A percentile compares a stretch with the other conserved stretches of the same genome.
Evolutionary conservation across 2,888 invertebrate species (phyloP).

Genomic region (Drosophila rellima): DNA sequence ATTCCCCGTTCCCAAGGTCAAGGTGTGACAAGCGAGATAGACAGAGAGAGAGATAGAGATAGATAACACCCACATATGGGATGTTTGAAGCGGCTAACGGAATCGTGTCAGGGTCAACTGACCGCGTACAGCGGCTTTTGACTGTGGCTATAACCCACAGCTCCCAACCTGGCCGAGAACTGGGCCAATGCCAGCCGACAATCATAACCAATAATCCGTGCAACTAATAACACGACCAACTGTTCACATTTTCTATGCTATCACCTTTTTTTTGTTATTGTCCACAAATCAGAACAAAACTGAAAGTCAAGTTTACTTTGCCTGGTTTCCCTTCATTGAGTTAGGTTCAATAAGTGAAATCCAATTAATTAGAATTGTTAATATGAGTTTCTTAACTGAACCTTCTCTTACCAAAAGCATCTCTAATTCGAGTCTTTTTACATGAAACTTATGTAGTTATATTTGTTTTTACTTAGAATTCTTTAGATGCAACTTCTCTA

Average conservation of each 20-base stretch:
- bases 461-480: not conserved
- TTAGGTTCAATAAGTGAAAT: not conserved
- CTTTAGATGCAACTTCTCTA: not conserved
- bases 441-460: not conserved
- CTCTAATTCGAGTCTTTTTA: no score
- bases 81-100: constrained; percentile 24
- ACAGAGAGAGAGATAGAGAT: not conserved
- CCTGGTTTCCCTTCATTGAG: not conserved
- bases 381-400: not conserved
- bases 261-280: not conserved
- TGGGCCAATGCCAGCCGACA: constrained; percentile 69
- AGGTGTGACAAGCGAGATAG: constrained; percentile 2
- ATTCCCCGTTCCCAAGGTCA: constrained; percentile 23
- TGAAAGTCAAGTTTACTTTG: constrained; percentile 12
- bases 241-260: constrained; percentile 19
- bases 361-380: not conserved
- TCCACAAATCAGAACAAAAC: constrained; percentile 10
- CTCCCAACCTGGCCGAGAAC: constrained; percentile 37
- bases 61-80: constrained; percentile 20
- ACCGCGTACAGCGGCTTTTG: constrained; percentile 28
- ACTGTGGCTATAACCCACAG: constrained; percentile 6
- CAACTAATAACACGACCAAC: constrained; percentile 29
- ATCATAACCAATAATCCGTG: constrained; percentile 41
- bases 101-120: constrained; percentile 65
- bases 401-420: not conserved